phyloP scores from a whole-genome alignment of 2,797 vertebrate genomes.

The Acanthurus tractus region DNA sequence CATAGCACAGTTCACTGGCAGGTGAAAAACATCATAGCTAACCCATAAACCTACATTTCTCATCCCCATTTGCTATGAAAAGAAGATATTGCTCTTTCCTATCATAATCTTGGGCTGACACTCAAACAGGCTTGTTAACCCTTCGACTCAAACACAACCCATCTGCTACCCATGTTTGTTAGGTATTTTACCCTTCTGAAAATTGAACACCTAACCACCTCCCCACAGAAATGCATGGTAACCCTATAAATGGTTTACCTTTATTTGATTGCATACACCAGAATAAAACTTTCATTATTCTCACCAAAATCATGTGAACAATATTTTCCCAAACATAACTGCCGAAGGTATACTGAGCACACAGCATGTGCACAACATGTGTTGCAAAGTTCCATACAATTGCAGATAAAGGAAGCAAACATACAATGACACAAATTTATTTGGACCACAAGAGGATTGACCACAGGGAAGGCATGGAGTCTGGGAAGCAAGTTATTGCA shows the following conservation, averaged over 20 bases:
- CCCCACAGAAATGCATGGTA: slow-evolving; percentile 73
- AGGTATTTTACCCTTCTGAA: slow-evolving; percentile 47
- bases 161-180: slow-evolving; percentile 81
- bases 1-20: slow-evolving; percentile 19
- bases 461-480: slow-evolving; percentile 72
- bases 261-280: slow-evolving; percentile 21
- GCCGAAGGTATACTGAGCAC: slow-evolving; percentile 20
- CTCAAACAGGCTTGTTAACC: slow-evolving; percentile 81
- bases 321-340: slow-evolving; percentile 6
- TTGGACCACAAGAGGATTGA: slow-evolving; percentile 63
- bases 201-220: slow-evolving; percentile 74
- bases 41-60: slow-evolving; percentile 26
- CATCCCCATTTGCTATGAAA: slow-evolving; percentile 30
- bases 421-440: slow-evolving; percentile 31
- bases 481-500: slow-evolving; percentile 83
- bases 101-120: slow-evolving; percentile 25
- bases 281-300: not conserved
- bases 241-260: slow-evolving; percentile 35
- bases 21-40: slow-evolving; percentile 48
- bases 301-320: slow-evolving; percentile 7
- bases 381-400: slow-evolving; percentile 18
- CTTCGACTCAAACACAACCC: slow-evolving; percentile 85
- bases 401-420: slow-evolving; percentile 26
- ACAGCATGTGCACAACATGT: slow-evolving; percentile 6
- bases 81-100: slow-evolving; percentile 24